Conservation (phyloP, 2,888 invertebrate genomes). For the Cabera pusaria region DNA sequence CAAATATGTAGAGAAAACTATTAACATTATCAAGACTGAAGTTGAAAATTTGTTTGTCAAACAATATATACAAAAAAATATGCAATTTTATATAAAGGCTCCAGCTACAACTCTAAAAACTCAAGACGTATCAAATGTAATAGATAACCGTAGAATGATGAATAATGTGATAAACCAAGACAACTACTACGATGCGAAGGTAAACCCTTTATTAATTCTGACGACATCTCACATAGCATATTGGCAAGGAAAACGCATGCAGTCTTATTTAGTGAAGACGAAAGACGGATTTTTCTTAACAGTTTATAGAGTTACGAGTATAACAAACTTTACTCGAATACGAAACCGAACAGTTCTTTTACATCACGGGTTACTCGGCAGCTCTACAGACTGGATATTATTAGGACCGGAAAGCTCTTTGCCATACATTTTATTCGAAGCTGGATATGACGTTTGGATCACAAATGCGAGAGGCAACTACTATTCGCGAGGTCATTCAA, state of each 20-base stretch:
- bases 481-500: constrained; percentile 57
- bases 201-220: constrained; percentile 32
- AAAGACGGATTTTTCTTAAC: constrained; percentile 62
- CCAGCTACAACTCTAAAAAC: no score
- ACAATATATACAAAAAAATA: background rate
- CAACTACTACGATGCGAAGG: background rate
- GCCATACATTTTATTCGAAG: constrained; percentile 77
- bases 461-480: constrained; percentile 70
- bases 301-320: constrained; percentile 44
- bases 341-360: constrained; percentile 49
- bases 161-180: no score
- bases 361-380: constrained; percentile 66
- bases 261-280: constrained; percentile 56
- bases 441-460: constrained; percentile 85
- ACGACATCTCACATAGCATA: constrained; percentile 54
- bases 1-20: background rate
- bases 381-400: constrained; percentile 68
- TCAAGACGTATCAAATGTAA: no score
- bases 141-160: no score
- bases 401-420: constrained; percentile 58
- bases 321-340: constrained; percentile 3
- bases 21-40: background rate
- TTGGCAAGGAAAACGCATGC: constrained; percentile 53
- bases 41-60: constrained; percentile 8
- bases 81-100: no score